Evolutionary conservation across 1,140 invertebrate species (phyloP).

Genomic region (Metopolophium dirhodum): DNA sequence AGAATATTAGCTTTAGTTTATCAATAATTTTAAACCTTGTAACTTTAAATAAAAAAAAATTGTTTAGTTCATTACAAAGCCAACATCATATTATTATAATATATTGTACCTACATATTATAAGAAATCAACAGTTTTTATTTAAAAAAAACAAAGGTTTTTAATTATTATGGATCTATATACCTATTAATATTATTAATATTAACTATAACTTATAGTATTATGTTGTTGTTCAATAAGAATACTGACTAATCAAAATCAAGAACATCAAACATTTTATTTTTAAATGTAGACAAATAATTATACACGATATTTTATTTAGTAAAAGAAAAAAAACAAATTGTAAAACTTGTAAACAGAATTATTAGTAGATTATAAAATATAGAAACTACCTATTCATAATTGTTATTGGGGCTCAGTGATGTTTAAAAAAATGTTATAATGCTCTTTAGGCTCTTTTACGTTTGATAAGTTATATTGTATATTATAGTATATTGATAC

Average conservation of each 20-base stretch:
- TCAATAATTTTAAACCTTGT: not conserved
- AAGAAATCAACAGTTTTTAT: not conserved
- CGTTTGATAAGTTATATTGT: no score
- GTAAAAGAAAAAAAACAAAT: not conserved
- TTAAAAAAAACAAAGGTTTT: not conserved
- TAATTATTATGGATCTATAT: not conserved
- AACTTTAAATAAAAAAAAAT: not conserved
- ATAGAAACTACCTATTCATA: not conserved
- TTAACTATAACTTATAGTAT: not conserved
- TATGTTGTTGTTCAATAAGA: not conserved
- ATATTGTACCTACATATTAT: not conserved
- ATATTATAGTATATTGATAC: no score
- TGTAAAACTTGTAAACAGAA: constrained; percentile 26
- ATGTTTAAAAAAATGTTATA: not conserved
- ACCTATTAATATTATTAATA: not conserved
- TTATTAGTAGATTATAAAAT: not conserved
- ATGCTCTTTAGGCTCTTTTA: no score
- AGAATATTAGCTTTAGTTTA: not conserved
- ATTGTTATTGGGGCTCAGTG: not conserved
- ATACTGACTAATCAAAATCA: not conserved
- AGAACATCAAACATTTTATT: not conserved
- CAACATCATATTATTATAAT: not conserved
- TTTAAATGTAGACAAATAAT: not conserved
- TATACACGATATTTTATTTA: not conserved
- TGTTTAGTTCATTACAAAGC: not conserved